A percentile compares a stretch with the other conserved stretches of the same genome.
Evolutionary conservation across 2,888 invertebrate genomes (phyloP).

Genomic region (Thelaira solivaga): DNA sequence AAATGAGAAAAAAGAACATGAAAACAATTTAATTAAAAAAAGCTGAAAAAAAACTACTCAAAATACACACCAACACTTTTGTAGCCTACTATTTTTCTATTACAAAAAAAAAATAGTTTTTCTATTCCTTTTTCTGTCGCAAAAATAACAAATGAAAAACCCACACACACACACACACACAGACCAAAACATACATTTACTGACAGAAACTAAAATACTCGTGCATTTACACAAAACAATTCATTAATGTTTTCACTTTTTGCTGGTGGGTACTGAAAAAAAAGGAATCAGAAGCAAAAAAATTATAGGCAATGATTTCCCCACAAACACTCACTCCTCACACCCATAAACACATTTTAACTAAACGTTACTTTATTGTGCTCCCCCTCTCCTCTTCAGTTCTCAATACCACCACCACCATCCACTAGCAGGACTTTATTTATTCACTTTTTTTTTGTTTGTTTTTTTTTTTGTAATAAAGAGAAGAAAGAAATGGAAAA

Average conservation of each 20-base stretch:
- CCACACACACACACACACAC: too few species aligned
- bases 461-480: too few species aligned
- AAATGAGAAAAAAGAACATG: too few species aligned
- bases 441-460: slow-evolving; percentile 8
- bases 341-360: background rate
- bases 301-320: background rate
- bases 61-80: background rate
- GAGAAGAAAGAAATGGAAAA: slow-evolving; percentile 1
- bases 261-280: background rate
- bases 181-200: background rate
- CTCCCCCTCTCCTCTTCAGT: background rate
- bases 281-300: background rate
- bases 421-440: slow-evolving; percentile 21
- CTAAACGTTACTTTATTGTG: background rate
- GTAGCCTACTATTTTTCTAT: too few species aligned
- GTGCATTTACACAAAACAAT: slow-evolving; percentile 13
- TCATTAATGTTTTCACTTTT: slow-evolving; percentile 52
- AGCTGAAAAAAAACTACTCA: background rate
- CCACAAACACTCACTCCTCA: background rate
- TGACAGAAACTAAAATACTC: slow-evolving; percentile 4
- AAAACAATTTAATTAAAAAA: background rate
- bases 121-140: too few species aligned
- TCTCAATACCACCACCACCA: too few species aligned
- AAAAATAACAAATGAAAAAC: too few species aligned
- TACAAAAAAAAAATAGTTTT: too few species aligned